Evolutionary conservation across 2,888 invertebrate genomes (phyloP).

Genomic region (Zootermopsis nevadensis): DNA sequence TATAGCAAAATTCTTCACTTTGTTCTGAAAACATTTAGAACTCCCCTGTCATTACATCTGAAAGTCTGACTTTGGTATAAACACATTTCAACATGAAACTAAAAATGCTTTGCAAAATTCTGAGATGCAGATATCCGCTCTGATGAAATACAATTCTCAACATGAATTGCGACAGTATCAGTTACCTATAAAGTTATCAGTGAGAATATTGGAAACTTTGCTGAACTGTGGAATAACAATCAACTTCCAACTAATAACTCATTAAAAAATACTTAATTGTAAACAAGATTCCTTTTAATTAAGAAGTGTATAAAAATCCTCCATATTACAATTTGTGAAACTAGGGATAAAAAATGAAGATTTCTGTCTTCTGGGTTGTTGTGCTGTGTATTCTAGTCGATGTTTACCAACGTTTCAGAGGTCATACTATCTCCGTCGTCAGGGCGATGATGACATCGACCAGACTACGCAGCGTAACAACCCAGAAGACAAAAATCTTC

Average conservation of each 20-base stretch:
- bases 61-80: not conserved
- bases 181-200: not conserved
- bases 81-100: not conserved
- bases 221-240: not conserved
- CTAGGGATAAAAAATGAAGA: slow-evolving; percentile 1
- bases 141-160: not conserved
- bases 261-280: not conserved
- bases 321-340: not conserved
- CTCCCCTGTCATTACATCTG: not conserved
- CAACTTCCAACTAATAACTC: not conserved
- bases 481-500: too few species aligned
- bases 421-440: too few species aligned
- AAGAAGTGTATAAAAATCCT: not conserved
- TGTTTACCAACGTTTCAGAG: too few species aligned
- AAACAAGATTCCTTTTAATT: not conserved
- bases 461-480: too few species aligned
- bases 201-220: not conserved
- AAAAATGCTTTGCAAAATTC: not conserved
- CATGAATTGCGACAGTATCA: not conserved
- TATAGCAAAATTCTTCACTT: too few species aligned
- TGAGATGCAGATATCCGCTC: not conserved
- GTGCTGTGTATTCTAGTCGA: too few species aligned
- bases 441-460: too few species aligned
- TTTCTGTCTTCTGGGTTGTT: too few species aligned
- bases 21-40: too few species aligned